Evolutionary conservation across 2,113 vertebrate species (phyloP).

Genomic region (Alaudala cheleensis): DNA sequence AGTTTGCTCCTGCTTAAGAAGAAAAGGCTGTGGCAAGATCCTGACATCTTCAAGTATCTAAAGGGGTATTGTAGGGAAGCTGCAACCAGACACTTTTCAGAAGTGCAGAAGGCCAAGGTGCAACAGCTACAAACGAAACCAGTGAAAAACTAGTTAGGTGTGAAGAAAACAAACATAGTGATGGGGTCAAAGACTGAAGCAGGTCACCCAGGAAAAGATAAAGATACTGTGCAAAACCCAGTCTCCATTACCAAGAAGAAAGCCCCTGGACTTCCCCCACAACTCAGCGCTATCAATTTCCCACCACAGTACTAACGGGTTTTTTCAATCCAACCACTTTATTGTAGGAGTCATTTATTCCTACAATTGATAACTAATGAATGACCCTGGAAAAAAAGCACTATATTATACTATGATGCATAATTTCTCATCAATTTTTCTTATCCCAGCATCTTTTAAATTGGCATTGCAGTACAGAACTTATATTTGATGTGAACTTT

Average conservation of each 20-base stretch:
- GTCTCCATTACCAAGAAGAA: background rate
- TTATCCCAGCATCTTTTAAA: background rate
- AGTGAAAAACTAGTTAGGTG: background rate
- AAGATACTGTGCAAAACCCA: background rate
- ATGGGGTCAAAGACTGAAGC: background rate
- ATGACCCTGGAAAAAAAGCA: background rate
- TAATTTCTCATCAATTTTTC: background rate
- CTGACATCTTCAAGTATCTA: background rate
- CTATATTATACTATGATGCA: fast-evolving
- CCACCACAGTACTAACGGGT: background rate
- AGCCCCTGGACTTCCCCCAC: background rate
- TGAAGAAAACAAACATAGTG: background rate
- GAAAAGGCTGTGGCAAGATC: background rate
- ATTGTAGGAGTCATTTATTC: background rate
- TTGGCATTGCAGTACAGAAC: background rate
- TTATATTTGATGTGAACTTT: background rate
- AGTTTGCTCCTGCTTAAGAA: background rate
- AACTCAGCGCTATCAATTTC: background rate
- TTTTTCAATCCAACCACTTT: background rate
- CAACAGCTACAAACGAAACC: background rate
- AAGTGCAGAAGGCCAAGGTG: background rate
- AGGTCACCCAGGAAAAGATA: background rate
- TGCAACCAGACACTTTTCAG: background rate
- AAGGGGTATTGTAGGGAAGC: background rate
- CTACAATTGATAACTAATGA: background rate